Evolutionary conservation across 2,888 invertebrate species (phyloP).

Genomic region (Agrotis ipsilon): DNA sequence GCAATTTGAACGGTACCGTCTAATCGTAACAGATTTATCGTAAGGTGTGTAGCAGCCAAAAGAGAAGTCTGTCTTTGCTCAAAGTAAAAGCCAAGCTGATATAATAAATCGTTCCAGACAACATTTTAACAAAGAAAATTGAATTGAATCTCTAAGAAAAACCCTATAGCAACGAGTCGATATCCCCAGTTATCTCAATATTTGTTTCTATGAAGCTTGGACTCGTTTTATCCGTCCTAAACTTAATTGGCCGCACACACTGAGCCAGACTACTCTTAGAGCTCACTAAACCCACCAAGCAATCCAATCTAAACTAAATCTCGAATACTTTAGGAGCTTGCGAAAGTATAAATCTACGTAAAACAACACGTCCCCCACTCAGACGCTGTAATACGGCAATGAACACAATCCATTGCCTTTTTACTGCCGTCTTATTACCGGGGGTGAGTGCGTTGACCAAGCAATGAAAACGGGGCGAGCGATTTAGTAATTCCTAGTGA

Average conservation of each 20-base stretch:
- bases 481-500: conserved; percentile 63
- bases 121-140: conserved; percentile 47
- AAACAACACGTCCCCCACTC: conserved; percentile 59
- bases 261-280: conserved; percentile 43
- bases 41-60: too few species aligned
- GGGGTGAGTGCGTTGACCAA: conserved; percentile 65
- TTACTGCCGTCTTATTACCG: conserved; percentile 39
- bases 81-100: conserved; percentile 16
- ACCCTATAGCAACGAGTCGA: conserved; percentile 29
- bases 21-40: too few species aligned
- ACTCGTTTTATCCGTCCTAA: conserved; percentile 29
- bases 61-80: background rate
- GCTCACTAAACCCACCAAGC: conserved; percentile 51
- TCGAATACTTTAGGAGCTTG: conserved; percentile 63
- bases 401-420: conserved; percentile 68
- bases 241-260: conserved; percentile 57
- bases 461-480: conserved; percentile 53
- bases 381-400: conserved; percentile 41
- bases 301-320: conserved; percentile 64
- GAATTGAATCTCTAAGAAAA: conserved; percentile 44
- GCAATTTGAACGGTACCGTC: too few species aligned
- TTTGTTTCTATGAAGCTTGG: conserved; percentile 30
- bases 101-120: conserved; percentile 18
- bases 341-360: conserved; percentile 64
- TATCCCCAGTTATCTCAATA: conserved; percentile 44